Conservation (phyloP, 2,888 invertebrate species). For the Pediacus dermestoides region DNA sequence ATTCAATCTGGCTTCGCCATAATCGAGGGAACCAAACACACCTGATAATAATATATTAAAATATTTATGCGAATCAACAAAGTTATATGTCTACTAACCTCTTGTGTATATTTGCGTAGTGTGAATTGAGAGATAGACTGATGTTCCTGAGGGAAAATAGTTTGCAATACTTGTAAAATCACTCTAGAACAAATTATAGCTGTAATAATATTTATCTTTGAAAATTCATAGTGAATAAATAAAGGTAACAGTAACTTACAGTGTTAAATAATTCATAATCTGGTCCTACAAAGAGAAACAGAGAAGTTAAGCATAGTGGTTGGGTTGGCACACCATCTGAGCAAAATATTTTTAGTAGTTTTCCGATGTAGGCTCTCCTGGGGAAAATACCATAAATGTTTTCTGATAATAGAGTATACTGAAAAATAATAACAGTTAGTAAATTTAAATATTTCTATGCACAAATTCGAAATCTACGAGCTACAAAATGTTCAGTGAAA, state of each 20-base stretch:
- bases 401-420: conserved; percentile 32
- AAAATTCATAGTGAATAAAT: conserved; percentile 1
- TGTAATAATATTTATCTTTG: neutral
- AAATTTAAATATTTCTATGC: too few species aligned
- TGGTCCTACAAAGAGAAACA: conserved; percentile 60
- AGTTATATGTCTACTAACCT: conserved; percentile 28
- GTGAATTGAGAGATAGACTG: conserved; percentile 50
- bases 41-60: conserved; percentile 24
- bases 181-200: conserved; percentile 33
- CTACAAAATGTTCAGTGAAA: too few species aligned
- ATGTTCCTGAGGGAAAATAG: conserved; percentile 53
- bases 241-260: conserved; percentile 44
- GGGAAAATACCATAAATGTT: conserved; percentile 44
- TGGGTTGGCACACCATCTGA: conserved; percentile 49
- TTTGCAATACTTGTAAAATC: conserved; percentile 37
- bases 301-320: conserved; percentile 56
- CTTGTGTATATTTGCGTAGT: conserved; percentile 42
- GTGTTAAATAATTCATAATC: conserved; percentile 57
- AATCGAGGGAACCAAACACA: conserved; percentile 28
- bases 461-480: too few species aligned
- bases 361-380: conserved; percentile 34
- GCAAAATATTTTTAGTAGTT: conserved; percentile 47
- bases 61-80: conserved; percentile 5
- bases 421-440: conserved; percentile 14
- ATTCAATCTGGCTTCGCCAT: conserved; percentile 27